Evolutionary conservation across 1,140 invertebrate species (phyloP).

Genomic region (Pentalonia nigronervosa): DNA sequence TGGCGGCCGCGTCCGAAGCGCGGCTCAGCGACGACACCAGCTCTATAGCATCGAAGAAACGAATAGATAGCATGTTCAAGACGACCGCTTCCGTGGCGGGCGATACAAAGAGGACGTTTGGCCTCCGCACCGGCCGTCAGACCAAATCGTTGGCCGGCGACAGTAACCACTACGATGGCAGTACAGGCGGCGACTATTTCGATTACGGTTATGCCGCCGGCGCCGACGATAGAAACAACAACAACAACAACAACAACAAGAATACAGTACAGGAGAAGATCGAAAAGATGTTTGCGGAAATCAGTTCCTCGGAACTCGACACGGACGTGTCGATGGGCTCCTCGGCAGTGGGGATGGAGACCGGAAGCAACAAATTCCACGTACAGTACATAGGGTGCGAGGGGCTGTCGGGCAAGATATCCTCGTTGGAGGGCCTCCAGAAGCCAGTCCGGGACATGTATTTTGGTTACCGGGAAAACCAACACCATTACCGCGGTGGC

Average conservation of each 20-base stretch:
- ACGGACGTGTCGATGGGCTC: conserved; percentile 44
- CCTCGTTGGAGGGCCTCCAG: conserved; percentile 82
- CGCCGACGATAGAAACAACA: not conserved
- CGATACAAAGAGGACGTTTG: not conserved
- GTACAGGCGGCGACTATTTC: not conserved
- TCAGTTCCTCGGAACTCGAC: conserved; percentile 56
- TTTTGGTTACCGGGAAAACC: conserved; percentile 69
- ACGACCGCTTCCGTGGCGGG: not conserved
- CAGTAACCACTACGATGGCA: not conserved
- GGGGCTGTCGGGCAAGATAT: conserved; percentile 76
- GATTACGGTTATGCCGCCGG: not conserved
- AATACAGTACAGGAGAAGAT: conserved; percentile 84
- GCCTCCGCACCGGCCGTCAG: not conserved
- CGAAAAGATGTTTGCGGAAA: conserved; percentile 82
- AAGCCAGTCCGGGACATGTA: conserved; percentile 82
- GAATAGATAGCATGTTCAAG: conserved; percentile 57
- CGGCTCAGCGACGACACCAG: conserved; percentile 40
- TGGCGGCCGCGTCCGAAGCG: not conserved
- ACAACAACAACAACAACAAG: conserved; percentile 64
- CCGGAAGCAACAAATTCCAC: conserved; percentile 68
- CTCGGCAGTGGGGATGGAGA: conserved; percentile 60
- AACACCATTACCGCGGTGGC: not conserved
- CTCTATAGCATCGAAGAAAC: conserved; percentile 57
- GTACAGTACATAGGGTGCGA: conserved; percentile 85
- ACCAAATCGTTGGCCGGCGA: not conserved